Percentiles rank a stretch among this genome's conserved stretches.
phyloP scores from a whole-genome alignment of 2,888 invertebrate genomes.

The Bellardia pandia region DNA sequence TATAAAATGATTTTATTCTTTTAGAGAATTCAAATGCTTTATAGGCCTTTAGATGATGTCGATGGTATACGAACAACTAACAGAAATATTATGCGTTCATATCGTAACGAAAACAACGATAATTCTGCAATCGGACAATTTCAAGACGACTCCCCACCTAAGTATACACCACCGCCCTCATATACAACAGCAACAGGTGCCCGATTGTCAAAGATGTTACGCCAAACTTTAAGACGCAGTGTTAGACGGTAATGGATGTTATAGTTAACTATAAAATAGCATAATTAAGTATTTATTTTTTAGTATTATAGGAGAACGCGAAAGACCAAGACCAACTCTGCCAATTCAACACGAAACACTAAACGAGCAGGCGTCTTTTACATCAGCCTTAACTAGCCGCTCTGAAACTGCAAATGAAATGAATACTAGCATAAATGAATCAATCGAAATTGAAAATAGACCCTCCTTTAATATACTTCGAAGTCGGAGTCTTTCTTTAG shows the following conservation, averaged over 20 bases:
- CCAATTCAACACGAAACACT: conserved; percentile 76
- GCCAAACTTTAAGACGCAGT: conserved; percentile 92
- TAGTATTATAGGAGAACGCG: conserved; percentile 78
- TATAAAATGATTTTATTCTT: conserved; percentile 75
- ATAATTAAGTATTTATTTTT: not conserved
- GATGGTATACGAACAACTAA: conserved; percentile 21
- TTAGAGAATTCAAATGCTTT: conserved; percentile 93
- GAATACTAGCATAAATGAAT: conserved; percentile 76
- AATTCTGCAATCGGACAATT: not conserved
- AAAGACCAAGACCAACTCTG: conserved; percentile 76
- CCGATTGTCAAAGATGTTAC: conserved; percentile 89
- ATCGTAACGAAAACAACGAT: not conserved
- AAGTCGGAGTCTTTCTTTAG: conserved; percentile 79
- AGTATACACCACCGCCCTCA: conserved; percentile 96
- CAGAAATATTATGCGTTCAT: conserved; percentile 73
- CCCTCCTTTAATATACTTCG: conserved; percentile 52
- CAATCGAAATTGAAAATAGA: conserved; percentile 78
- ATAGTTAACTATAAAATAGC: not conserved
- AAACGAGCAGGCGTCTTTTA: conserved; percentile 47
- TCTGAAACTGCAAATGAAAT: conserved; percentile 71
- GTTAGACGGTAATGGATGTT: conserved; percentile 86
- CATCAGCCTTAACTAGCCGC: conserved; percentile 77
- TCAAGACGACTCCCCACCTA: conserved; percentile 92
- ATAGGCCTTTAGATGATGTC: conserved; percentile 88
- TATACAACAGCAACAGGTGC: conserved; percentile 96